phyloP scores from a whole-genome alignment of 53 echinoderm and acorn worm species.

The Temnopleurus reevesii region DNA sequence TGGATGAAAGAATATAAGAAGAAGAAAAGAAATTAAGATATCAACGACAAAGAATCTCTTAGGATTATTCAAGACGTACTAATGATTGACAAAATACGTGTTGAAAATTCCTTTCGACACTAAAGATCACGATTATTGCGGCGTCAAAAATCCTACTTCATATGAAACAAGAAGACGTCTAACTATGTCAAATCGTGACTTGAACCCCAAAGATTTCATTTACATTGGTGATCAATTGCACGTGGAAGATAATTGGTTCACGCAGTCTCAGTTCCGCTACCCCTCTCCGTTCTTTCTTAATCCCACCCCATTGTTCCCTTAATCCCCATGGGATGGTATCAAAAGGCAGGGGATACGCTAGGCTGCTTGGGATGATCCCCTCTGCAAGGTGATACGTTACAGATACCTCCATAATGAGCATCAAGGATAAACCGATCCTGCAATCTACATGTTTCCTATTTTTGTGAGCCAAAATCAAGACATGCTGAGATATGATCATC shows the following conservation, averaged over 20 bases:
- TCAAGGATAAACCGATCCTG: neutral
- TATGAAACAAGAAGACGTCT: neutral
- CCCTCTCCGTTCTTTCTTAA: constrained; percentile 1
- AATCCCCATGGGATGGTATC: neutral
- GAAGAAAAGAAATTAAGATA: no score
- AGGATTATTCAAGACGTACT: no score
- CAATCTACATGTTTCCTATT: neutral
- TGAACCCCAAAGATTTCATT: neutral
- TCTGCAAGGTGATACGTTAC: neutral
- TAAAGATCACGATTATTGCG: neutral
- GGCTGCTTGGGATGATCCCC: neutral
- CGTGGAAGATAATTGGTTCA: neutral
- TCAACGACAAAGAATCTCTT: no score
- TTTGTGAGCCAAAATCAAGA: neutral
- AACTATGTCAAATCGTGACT: neutral
- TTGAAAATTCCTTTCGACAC: neutral
- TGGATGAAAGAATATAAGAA: no score
- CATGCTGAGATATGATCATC: neutral
- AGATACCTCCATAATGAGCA: neutral
- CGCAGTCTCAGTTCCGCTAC: constrained; percentile 24
- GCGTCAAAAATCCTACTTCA: neutral
- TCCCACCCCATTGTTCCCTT: no score
- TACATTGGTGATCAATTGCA: neutral
- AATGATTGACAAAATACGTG: neutral
- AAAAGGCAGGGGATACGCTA: neutral